phyloP scores from a whole-genome alignment of 2,797 vertebrate species.

The Nannoperca obscura region DNA sequence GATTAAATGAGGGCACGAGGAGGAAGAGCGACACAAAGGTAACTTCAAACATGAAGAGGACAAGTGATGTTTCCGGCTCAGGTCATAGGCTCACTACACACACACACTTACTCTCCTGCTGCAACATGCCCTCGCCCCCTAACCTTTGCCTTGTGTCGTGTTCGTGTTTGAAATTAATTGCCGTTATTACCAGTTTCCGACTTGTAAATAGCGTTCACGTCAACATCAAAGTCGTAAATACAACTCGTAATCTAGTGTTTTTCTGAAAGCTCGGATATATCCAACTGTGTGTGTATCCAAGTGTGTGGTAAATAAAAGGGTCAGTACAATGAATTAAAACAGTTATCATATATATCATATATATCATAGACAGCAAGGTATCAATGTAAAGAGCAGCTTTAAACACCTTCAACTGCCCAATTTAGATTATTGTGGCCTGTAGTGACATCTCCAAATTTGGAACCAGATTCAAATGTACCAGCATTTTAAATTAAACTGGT shows the following conservation, averaged over 20 bases:
- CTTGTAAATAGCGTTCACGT: not conserved
- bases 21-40: slow-evolving; percentile 60
- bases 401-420: not conserved
- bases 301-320: not conserved
- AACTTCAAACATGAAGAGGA: slow-evolving; percentile 5
- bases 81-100: not conserved
- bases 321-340: not conserved
- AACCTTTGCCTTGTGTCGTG: not conserved
- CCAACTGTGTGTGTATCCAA: too few relatives aligned
- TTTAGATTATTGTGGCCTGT: not conserved
- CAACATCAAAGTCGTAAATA: not conserved
- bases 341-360: too few relatives aligned
- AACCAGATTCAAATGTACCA: not conserved
- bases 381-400: not conserved
- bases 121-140: not conserved
- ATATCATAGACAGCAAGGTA: not conserved
- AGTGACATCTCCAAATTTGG: not conserved
- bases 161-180: not conserved
- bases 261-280: not conserved
- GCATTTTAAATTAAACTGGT: not conserved
- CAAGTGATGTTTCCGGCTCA: not conserved
- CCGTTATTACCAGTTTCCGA: not conserved
- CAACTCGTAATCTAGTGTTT: not conserved
- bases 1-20: slow-evolving; percentile 25
- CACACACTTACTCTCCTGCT: not conserved